Evolutionary conservation across 2,888 invertebrate genomes (phyloP).

Genomic region (Arenicola marina): DNA sequence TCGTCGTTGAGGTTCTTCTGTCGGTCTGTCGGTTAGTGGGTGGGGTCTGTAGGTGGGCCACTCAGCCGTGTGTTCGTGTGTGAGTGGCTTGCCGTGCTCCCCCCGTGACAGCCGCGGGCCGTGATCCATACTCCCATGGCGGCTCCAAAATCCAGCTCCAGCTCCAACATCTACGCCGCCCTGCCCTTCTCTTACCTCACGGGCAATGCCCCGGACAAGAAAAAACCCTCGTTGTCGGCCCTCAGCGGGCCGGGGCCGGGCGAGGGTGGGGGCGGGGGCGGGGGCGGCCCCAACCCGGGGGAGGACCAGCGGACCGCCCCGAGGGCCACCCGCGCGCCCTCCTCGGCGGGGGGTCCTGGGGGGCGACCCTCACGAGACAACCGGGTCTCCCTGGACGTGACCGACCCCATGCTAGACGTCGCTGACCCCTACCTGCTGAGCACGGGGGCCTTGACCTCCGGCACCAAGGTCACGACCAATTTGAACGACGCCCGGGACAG

Average conservation of each 20-base stretch:
- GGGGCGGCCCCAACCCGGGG: not conserved
- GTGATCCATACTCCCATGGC: no score
- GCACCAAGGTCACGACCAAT: not conserved
- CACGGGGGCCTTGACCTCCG: not conserved
- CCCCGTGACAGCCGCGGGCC: no score
- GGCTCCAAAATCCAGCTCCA: not conserved
- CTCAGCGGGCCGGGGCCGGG: not conserved
- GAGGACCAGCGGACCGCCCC: no score
- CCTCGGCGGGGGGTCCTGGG: no score
- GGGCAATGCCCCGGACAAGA: slow-evolving; percentile 1
- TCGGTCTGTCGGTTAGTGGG: no score
- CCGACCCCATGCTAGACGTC: not conserved
- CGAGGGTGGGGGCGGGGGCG: not conserved
- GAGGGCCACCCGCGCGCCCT: no score
- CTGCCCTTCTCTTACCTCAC: slow-evolving; percentile 3
- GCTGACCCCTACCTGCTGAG: slow-evolving; percentile 3
- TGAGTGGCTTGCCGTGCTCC: no score
- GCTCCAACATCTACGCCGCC: not conserved
- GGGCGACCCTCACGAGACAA: no score
- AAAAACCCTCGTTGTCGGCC: not conserved
- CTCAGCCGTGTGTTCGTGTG: no score
- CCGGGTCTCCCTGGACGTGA: slow-evolving; percentile 1
- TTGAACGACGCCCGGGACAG: not conserved
- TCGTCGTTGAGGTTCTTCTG: no score
- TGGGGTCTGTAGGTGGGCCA: no score